Evolutionary conservation across 2,888 invertebrate species (phyloP), one percentile per base, ranked within the genome.

Genomic region (Lasioglossum calceatum): DNA sequence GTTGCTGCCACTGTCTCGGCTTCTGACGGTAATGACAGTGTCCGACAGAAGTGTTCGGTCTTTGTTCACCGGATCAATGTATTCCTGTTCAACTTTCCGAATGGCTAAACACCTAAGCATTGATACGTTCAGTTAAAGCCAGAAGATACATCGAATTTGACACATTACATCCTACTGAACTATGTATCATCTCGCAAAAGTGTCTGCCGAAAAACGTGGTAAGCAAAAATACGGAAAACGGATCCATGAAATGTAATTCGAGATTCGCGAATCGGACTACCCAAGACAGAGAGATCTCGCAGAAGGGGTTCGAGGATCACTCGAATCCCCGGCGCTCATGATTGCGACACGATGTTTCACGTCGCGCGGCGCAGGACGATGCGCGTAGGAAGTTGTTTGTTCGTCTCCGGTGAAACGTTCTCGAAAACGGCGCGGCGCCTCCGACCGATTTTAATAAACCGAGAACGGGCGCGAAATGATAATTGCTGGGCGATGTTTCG

Each of bases 401-500:
- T 75, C 23, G 75, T 50, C 5, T 27, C 3, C 47, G 16, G n/a
- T 58, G 77, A 82, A 72, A 72, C 70, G 77, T 64, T 27, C 44
- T 10, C 16, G 67, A 80, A 71, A 71, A 67, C 54, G 54, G 54
- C 42, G 44, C 54, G 23, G 23, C 42, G 44, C 54, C 32, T 50
- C 23, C 54, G 67, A 78, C 23, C 61, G 72, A 83, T 86, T 81
- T 80, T 77, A 67, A 83, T 83, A 77, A 86, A 78, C 39, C 79
- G 50, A 73, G 32, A 70, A 73, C 70, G 42, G 64, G 2, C 77
- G 86, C 75, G 58, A 78, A 64, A 86, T 67, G 70, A 82, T 79
- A 72, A 77, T 77, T 82, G 64, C 44, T 19, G 32, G 79, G 27
- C 44, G 77, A 81, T 73, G 74, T 67, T 64, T 81, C 50, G 79